Evolutionary conservation across 2,888 invertebrate genomes (phyloP).

Genomic region (Clanis bilineata): DNA sequence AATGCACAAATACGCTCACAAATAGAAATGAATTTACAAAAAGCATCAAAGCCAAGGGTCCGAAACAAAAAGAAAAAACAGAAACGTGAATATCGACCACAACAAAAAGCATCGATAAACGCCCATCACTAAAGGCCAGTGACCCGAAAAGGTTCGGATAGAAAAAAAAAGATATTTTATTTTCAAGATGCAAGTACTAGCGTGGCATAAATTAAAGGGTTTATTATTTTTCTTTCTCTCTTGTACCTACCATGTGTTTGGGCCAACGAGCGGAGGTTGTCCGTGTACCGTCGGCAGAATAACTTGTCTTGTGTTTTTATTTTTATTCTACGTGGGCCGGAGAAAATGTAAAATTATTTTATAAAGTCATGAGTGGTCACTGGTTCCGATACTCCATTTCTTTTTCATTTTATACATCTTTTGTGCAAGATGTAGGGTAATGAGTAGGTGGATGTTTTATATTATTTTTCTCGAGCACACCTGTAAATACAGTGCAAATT

Average conservation of each 20-base stretch:
- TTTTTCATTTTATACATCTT: neutral
- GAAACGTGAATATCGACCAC: slow-evolving; percentile 16
- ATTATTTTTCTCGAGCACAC: neutral
- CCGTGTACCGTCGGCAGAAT: slow-evolving; percentile 58
- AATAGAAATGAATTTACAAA: slow-evolving; percentile 13
- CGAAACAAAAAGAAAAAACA: neutral
- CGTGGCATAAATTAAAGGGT: slow-evolving; percentile 81
- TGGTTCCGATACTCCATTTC: neutral
- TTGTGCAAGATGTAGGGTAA: neutral
- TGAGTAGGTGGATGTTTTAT: neutral
- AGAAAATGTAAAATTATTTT: slow-evolving; percentile 16
- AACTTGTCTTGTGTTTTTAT: slow-evolving; percentile 31
- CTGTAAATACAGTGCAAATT: neutral
- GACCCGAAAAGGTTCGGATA: slow-evolving; percentile 67
- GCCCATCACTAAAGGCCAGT: slow-evolving; percentile 70
- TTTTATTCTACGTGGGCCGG: slow-evolving; percentile 18
- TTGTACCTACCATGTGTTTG: slow-evolving; percentile 74
- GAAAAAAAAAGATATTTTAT: slow-evolving; percentile 75
- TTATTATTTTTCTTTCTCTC: slow-evolving; percentile 75
- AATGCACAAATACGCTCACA: slow-evolving; percentile 15
- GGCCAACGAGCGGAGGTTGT: slow-evolving; percentile 58
- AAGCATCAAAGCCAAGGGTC: neutral
- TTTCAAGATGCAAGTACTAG: slow-evolving; percentile 79
- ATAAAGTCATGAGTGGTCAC: neutral
- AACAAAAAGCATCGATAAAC: slow-evolving; percentile 43